These are phyloP conservation scores for Propithecus coquereli DNA, from an alignment of 2,113 vertebrate genomes.

Conservation along the genomic window DNA sequence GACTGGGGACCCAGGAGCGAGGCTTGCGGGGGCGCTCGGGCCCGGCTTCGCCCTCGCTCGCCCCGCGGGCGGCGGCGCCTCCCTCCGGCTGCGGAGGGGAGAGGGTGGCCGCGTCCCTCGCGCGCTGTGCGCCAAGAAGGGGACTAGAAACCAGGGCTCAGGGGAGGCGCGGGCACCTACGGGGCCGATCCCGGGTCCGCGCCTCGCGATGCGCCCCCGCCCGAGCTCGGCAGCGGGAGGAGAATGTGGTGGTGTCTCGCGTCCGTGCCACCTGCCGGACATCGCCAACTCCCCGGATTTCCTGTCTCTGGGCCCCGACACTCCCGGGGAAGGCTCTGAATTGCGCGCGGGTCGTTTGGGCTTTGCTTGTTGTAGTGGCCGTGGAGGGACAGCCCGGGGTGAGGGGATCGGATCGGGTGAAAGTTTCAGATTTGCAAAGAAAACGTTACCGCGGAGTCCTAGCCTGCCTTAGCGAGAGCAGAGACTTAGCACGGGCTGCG, in stretches of 20 bases:
- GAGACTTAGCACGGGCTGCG: background rate
- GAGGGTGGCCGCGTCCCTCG: background rate
- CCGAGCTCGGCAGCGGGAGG: background rate
- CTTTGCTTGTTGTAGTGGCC: background rate
- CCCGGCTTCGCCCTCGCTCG: background rate
- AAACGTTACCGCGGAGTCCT: background rate
- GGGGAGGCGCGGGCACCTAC: background rate
- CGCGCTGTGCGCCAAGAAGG: background rate
- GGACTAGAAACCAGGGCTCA: background rate
- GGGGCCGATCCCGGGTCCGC: background rate
- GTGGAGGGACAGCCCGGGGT: background rate
- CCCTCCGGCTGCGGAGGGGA: background rate
- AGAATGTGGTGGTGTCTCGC: background rate
- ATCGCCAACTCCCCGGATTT: conserved; percentile 48
- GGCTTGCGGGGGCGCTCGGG: background rate
- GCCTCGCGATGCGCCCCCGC: background rate
- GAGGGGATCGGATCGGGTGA: background rate
- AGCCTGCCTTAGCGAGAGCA: background rate
- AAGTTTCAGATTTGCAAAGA: conserved; percentile 5
- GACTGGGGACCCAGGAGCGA: background rate
- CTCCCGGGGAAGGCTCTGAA: conserved; percentile 15
- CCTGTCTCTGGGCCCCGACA: background rate
- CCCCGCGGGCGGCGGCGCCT: background rate
- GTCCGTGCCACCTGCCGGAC: conserved; percentile 70
- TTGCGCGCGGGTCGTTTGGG: background rate